Evolutionary conservation across 2,113 vertebrate species (phyloP).

Genomic region (Lepisosteus osseus): DNA sequence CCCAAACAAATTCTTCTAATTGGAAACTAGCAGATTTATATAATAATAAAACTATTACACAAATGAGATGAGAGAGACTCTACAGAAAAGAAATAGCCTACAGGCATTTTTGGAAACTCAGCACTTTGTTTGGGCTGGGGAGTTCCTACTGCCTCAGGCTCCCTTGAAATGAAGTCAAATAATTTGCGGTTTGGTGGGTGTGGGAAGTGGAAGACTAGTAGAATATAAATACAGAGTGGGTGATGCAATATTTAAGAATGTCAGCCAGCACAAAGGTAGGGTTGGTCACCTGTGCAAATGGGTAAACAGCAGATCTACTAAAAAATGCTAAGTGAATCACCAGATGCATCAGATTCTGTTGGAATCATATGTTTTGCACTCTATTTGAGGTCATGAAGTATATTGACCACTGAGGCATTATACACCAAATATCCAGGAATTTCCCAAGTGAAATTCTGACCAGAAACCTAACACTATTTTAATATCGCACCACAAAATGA

Average conservation of each 20-base stretch:
- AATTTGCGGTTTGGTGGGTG: constrained; percentile 31
- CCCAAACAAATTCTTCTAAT: too few species aligned
- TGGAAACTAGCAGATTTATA: too few species aligned
- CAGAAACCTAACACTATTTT: constrained; percentile 21
- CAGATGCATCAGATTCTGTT: too few species aligned
- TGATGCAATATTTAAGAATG: constrained; percentile 36
- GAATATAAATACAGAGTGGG: constrained; percentile 40
- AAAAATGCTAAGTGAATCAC: too few species aligned
- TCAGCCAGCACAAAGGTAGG: too few species aligned
- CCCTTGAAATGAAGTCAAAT: constrained; percentile 35
- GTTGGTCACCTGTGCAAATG: too few species aligned
- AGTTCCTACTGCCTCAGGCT: constrained; percentile 29
- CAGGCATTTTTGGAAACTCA: constrained; percentile 32
- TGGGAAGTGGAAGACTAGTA: neutral
- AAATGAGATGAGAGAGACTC: neutral
- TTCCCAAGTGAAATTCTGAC: constrained; percentile 27
- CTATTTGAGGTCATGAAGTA: too few species aligned
- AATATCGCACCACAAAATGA: neutral
- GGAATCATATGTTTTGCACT: too few species aligned
- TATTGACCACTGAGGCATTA: constrained; percentile 4
- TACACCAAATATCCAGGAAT: constrained; percentile 36
- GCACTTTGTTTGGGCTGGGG: constrained; percentile 10
- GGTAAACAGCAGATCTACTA: too few species aligned
- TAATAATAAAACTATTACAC: too few species aligned
- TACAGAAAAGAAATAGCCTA: constrained; percentile 2